Evolutionary conservation across 1,140 invertebrate genomes (phyloP).

Genomic region (Vanessa tameamea): DNA sequence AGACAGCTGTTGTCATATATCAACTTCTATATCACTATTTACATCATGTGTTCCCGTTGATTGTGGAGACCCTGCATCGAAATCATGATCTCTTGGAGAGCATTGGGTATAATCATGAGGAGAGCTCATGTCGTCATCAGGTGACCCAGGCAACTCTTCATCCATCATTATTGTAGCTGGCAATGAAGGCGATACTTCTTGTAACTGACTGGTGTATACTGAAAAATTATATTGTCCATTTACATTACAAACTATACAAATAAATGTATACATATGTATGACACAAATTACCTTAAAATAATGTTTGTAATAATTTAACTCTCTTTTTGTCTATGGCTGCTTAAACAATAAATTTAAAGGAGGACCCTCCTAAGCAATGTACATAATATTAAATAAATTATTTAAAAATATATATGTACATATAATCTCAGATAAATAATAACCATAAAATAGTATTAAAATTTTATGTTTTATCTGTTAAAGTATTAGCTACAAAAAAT

Average conservation of each 20-base stretch:
- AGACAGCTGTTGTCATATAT: conserved; percentile 72
- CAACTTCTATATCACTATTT: conserved; percentile 73
- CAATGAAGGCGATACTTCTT: conserved; percentile 74
- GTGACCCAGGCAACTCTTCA: conserved; percentile 62
- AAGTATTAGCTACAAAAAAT: background rate
- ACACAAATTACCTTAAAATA: no score
- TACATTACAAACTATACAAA: background rate
- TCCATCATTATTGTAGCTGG: conserved; percentile 79
- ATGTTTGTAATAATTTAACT: no score
- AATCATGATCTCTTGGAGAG: conserved; percentile 56
- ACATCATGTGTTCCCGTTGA: conserved; percentile 56
- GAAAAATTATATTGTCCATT: conserved; percentile 48
- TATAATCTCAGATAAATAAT: no score
- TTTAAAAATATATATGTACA: no score
- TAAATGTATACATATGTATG: background rate
- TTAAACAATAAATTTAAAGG: no score
- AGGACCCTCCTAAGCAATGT: no score
- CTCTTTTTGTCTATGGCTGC: no score
- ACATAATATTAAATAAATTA: no score
- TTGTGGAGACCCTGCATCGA: conserved; percentile 52
- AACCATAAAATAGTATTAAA: no score
- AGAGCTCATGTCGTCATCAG: conserved; percentile 63
- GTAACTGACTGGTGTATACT: conserved; percentile 78
- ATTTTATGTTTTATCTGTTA: no score
- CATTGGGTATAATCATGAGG: conserved; percentile 60